Conservation (phyloP, 1,140 invertebrate species). For the Diorhabda elongata region DNA sequence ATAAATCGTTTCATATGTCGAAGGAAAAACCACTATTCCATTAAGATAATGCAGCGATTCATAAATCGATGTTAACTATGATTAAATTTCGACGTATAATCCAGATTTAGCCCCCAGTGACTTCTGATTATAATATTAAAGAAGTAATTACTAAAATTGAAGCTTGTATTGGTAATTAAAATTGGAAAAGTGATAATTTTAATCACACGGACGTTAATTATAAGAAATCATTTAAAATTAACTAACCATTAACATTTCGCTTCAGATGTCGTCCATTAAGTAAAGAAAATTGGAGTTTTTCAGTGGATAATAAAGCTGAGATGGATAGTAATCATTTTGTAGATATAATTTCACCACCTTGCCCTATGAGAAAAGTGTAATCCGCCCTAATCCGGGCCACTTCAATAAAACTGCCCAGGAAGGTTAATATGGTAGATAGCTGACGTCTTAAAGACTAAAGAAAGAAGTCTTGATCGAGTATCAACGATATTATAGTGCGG, state of each 20-base stretch:
- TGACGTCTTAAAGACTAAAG: constrained; percentile 19
- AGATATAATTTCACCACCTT: constrained; percentile 16
- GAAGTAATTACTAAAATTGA: too few species aligned
- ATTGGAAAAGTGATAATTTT: too few species aligned
- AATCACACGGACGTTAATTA: too few species aligned
- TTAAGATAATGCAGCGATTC: too few species aligned
- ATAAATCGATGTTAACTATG: too few species aligned
- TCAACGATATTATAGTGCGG: constrained; percentile 12
- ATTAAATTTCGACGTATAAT: too few species aligned
- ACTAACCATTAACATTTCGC: not conserved
- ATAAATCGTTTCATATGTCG: too few species aligned
- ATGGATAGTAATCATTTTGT: constrained; percentile 13
- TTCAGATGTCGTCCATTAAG: constrained; percentile 3
- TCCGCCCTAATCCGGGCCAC: constrained; percentile 18
- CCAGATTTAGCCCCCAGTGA: too few species aligned
- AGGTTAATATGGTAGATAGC: constrained; percentile 19
- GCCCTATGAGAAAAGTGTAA: constrained; percentile 9
- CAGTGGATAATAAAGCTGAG: constrained; percentile 15
- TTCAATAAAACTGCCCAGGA: constrained; percentile 23
- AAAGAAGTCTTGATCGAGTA: constrained; percentile 3
- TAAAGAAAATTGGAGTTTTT: constrained; percentile 13
- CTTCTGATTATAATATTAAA: too few species aligned
- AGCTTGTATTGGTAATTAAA: too few species aligned
- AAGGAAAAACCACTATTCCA: too few species aligned
- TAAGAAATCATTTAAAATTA: too few species aligned